Evolutionary conservation across 2,888 invertebrate species (phyloP).

Genomic region (Oscheius sp.): DNA sequence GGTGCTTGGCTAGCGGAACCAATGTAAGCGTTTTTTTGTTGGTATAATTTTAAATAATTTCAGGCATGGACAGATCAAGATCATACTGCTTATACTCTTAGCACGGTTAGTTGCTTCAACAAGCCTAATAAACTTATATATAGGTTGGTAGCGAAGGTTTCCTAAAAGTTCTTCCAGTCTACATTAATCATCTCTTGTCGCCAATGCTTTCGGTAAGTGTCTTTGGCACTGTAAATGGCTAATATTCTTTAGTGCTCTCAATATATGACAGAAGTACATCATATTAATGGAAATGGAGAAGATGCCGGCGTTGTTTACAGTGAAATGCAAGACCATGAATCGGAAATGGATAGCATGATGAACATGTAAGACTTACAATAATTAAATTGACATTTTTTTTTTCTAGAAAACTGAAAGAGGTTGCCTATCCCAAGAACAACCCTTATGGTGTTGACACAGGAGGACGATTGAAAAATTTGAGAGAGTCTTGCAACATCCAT

Average conservation of each 20-base stretch:
- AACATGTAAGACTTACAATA: conserved; percentile 27
- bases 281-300: conserved; percentile 85
- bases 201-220: conserved; percentile 79
- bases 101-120: conserved; percentile 75
- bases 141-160: conserved; percentile 83
- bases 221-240: too few species aligned
- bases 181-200: conserved; percentile 86
- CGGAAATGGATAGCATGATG: conserved; percentile 68
- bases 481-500: conserved; percentile 82
- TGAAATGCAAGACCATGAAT: conserved; percentile 79
- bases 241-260: conserved; percentile 78
- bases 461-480: conserved; percentile 84
- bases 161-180: conserved; percentile 86
- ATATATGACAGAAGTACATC: conserved; percentile 89
- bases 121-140: not conserved
- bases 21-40: too few species aligned
- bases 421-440: conserved; percentile 80
- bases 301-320: conserved; percentile 94
- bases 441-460: conserved; percentile 87
- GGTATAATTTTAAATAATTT: too few species aligned
- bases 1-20: conserved; percentile 84
- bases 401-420: conserved; percentile 42
- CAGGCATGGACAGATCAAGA: conserved; percentile 85
- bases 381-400: not conserved
- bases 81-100: conserved; percentile 88